A percentile compares a stretch with the other conserved stretches of the same genome.
These are phyloP conservation scores for Entelurus aequoreus DNA, from an alignment of 2,113 vertebrate genomes.

Conservation along the genomic window DNA sequence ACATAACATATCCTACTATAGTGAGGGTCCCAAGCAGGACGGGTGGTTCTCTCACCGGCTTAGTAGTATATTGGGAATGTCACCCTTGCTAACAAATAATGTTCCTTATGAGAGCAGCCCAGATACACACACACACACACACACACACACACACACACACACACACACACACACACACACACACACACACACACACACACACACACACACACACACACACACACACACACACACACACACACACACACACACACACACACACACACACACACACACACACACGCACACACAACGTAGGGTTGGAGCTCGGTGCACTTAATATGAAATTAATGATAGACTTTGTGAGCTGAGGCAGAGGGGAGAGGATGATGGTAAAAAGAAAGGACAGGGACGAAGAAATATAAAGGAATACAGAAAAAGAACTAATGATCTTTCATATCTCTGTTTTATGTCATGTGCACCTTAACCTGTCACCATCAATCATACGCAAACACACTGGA, in stretches of 20 bases:
- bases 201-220: not conserved
- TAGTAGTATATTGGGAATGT: conserved; percentile 47
- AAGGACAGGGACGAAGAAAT: conserved; percentile 21
- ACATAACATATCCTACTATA: conserved; percentile 41
- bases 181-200: not conserved
- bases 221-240: conserved; percentile 17
- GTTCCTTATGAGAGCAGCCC: conserved; percentile 40
- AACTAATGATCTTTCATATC: conserved; percentile 44
- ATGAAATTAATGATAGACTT: conserved; percentile 69
- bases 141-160: conserved; percentile 1
- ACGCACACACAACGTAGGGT: conserved; percentile 32
- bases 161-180: not conserved
- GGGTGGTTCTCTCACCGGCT: conserved; percentile 38
- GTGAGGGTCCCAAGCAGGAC: conserved; percentile 26
- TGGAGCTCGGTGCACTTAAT: conserved; percentile 54
- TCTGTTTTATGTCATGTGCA: conserved; percentile 19
- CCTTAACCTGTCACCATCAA: conserved; percentile 18
- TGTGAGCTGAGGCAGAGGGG: conserved; percentile 48
- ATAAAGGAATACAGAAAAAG: conserved; percentile 15
- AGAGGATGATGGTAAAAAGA: conserved; percentile 27
- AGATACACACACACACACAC: conserved; percentile 15
- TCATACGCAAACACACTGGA: conserved; percentile 17
- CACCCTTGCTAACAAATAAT: conserved; percentile 58
- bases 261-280: conserved; percentile 1
- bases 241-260: conserved; percentile 1